These are phyloP conservation scores for Toxonevra muliebris DNA, from an alignment of 2,888 invertebrate genomes.

Conservation along the genomic window DNA sequence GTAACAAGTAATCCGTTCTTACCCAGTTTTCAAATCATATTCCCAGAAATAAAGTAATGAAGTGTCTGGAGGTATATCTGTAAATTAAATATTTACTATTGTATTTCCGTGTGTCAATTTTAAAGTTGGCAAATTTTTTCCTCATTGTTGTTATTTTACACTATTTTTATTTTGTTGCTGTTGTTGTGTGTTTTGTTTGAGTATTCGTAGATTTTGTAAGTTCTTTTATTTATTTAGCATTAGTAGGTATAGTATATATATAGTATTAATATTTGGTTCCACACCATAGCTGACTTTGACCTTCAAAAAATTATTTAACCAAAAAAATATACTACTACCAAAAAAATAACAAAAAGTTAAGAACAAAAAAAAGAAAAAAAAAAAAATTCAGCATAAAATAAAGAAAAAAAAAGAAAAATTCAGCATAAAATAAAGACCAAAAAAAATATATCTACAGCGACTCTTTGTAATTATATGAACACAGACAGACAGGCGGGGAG, in stretches of 20 bases:
- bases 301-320: conserved; percentile 38
- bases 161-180: too few species aligned
- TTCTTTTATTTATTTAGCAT: too few species aligned
- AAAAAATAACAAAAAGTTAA: not conserved
- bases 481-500: not conserved
- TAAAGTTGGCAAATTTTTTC: conserved; percentile 6
- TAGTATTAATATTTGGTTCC: conserved; percentile 42
- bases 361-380: too few species aligned
- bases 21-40: too few species aligned
- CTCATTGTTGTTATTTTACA: too few species aligned
- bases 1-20: too few species aligned
- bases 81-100: not conserved
- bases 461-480: not conserved
- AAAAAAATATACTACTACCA: conserved; percentile 2
- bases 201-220: too few species aligned
- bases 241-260: too few species aligned
- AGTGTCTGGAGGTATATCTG: not conserved
- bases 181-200: too few species aligned
- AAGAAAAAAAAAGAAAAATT: not conserved
- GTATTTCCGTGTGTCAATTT: conserved; percentile 19
- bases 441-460: not conserved
- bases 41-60: too few species aligned
- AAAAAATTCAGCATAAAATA: too few species aligned
- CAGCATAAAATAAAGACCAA: not conserved
- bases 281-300: conserved; percentile 52